Conservation (phyloP, 2,888 invertebrate species). For the Toxonevra muliebris region DNA sequence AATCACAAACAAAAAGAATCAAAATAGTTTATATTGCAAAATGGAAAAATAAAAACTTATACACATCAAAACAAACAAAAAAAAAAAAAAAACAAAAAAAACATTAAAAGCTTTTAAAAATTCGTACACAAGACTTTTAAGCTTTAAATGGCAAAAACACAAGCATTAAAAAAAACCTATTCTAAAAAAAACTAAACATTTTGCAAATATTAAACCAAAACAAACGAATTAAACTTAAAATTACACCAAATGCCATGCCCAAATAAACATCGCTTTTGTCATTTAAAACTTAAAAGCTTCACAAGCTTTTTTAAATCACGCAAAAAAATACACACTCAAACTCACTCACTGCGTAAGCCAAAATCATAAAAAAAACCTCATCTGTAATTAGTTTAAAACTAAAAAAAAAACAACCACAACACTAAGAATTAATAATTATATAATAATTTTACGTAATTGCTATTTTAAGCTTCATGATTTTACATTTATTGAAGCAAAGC, state of each 20-base stretch:
- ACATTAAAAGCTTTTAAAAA: conserved; percentile 14
- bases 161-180: conserved; percentile 10
- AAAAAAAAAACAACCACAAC: neutral
- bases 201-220: conserved; percentile 28
- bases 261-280: conserved; percentile 13
- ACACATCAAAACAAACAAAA: conserved; percentile 25
- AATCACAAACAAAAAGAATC: conserved; percentile 9
- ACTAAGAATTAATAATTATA: conserved; percentile 23
- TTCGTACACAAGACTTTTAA: conserved; percentile 10
- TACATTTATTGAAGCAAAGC: too few relatives aligned
- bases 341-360: neutral
- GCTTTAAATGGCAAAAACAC: conserved; percentile 26
- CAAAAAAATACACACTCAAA: conserved; percentile 2
- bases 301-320: conserved; percentile 7
- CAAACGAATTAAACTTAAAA: conserved; percentile 14
- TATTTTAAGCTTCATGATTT: neutral
- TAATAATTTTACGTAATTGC: too few relatives aligned
- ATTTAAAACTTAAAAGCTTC: conserved; percentile 35
- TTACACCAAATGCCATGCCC: neutral
- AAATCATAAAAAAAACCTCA: conserved; percentile 13
- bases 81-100: conserved; percentile 36
- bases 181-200: conserved; percentile 11
- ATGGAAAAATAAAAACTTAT: conserved; percentile 18
- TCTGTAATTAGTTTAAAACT: too few relatives aligned
- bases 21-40: neutral